Conservation (phyloP, 2,113 vertebrate species). For the Bettongia penicillata region DNA sequence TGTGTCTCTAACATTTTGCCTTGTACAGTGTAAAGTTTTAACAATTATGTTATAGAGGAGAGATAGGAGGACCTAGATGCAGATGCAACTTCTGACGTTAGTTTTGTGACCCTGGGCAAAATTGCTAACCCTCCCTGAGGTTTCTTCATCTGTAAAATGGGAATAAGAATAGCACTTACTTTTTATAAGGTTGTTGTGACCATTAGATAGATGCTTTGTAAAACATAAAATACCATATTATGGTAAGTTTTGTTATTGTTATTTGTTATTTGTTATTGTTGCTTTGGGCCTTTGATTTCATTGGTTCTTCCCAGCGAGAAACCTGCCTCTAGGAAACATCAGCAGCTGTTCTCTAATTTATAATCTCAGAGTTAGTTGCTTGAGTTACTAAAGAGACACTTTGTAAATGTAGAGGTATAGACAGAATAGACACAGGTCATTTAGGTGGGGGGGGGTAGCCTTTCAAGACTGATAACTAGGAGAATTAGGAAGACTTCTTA, state of each 20-base stretch:
- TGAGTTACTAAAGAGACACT: background rate
- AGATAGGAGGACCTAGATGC: background rate
- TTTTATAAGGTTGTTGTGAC: background rate
- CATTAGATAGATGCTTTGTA: background rate
- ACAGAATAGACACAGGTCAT: background rate
- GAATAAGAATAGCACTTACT: conserved; percentile 4
- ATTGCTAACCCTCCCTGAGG: background rate
- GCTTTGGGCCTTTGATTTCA: background rate
- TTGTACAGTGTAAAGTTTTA: background rate
- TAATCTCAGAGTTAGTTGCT: background rate
- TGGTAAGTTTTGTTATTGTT: background rate
- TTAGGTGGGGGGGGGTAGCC: background rate
- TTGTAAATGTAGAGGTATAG: background rate
- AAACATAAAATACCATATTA: background rate
- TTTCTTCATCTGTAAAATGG: conserved; percentile 25
- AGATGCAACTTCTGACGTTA: background rate
- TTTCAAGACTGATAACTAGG: background rate
- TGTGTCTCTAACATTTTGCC: background rate
- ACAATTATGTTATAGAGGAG: background rate
- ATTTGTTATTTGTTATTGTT: background rate
- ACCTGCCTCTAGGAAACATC: background rate
- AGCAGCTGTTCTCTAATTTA: background rate
- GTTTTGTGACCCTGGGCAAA: background rate
- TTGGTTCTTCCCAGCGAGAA: background rate
- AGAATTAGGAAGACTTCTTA: background rate